Evolutionary conservation across 64 coral and sea anemone species (phyloP), one percentile per base, ranked within the genome.

Genomic region (Trachythela sp.): DNA sequence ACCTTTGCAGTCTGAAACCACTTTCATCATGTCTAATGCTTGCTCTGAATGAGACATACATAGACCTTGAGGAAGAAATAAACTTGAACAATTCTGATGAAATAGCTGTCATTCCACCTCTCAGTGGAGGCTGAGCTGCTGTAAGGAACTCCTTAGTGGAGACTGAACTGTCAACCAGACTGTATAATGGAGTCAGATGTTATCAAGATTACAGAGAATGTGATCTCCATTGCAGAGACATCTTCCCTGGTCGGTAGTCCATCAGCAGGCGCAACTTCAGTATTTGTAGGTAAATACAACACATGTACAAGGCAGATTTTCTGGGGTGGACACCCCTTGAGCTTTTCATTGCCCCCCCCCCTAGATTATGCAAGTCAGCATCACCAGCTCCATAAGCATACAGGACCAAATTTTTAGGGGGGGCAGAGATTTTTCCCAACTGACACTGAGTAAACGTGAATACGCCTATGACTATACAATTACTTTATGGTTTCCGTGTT

Each of bases 31-130:
- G 41, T 36, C 1, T 94, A 29, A 89, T 94, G 42, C 48, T 94
- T 13, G 89, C 93, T 39, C 85, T 94, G 13, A 94, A 94, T 56
- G 89, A 94, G 83, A 83, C 80, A 36, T 94, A 94, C 36, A 71
- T 94, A 15, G 89, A 91, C 33, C 39, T 64, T 22, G 83, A 84
- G 6, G 39, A 84, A 42, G 58, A 39, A 37, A 85, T 91, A 48
- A 43, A 58, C 22, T 86, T 94, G 15, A 54, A 80, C 0, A 83
- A 83, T 59, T 89, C 85, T 36, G 93, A 94, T 36, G 84, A 91
- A 88, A 88, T 94, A 48, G 93, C 93, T 20, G 72, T 94, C 2
- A 94, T 94, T 38, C 89, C 93, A 43, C 89, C 93, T 45, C 86
- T 94, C 0, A 94, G 93, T 72, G 93, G 93, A 48, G 93, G 93